Base-by-base conservation (phyloP, 37 sponge, comb jelly and placozoan species). In the Cliona cf. orientalis region DNA sequence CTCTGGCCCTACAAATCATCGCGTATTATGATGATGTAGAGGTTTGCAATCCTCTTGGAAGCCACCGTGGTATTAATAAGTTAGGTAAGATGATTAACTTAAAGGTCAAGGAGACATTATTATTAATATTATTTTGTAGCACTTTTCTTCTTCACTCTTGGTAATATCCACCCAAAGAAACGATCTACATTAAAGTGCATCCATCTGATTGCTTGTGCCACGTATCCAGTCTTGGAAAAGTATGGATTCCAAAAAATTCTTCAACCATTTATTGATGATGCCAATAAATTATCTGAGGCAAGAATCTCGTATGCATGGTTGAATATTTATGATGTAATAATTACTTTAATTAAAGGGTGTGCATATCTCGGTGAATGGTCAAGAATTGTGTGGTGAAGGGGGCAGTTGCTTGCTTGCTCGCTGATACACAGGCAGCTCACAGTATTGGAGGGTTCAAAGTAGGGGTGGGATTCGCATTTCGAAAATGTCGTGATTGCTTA, bases 161-260 rank as follows among this genome's bases (percentile, higher is more conserved):
- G 72, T 11, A 81, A 81, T 59, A 28, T 83, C 29, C 9, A 43
- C 5, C 84, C 84, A 43, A 42, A 63, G 35, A 31, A 64, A 17
- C 2, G 74, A 39, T 73, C 84, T 26, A 41, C 56, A 21, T 75
- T 22, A 5, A 4, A n/a, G 23, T 22, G 62, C 7, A 71, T 83
- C 64, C 84, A 83, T 22, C 67, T 83, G 22, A 60, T 83, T 7
- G 84, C 84, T 3, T 83, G 84, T 83, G 75, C 64, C 9, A 71
- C 75, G 22, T 32, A 23, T 43, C 6, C 17, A 21, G 45, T 61
- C 33, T 1, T 83, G 14, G 55, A 65, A 11, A 83, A 74, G 75
- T 71, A 83, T 63, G 84, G 84, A 42, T 83, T 83, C 42, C 46
- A 83, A 0, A 39, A 11, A 31, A 31, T 83, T 73, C 39, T 80